These are phyloP conservation scores for Helogale parvula DNA, from an alignment of 2,113 vertebrate species.

Conservation along the genomic window DNA sequence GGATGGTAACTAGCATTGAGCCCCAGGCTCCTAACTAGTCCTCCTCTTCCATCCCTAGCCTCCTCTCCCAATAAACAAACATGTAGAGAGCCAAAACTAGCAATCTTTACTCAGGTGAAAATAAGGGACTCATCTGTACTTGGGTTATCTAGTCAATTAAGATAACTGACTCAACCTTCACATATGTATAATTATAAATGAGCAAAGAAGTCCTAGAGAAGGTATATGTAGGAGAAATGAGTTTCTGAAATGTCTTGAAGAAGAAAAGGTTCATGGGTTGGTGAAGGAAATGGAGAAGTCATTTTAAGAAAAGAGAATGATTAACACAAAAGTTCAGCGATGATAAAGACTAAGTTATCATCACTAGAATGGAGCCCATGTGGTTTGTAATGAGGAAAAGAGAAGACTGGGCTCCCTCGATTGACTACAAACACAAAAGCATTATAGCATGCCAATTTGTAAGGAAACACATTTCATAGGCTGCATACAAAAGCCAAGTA, in stretches of 20 bases:
- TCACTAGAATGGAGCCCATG: background rate
- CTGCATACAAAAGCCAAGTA: constrained; percentile 53
- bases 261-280: background rate
- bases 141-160: background rate
- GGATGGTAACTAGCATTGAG: background rate
- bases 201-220: background rate
- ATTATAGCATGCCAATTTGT: constrained; percentile 36
- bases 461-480: constrained; percentile 59
- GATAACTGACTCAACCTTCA: background rate
- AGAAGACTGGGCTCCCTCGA: constrained; percentile 33
- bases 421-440: constrained; percentile 44
- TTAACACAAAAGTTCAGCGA: background rate
- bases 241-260: constrained; percentile 36
- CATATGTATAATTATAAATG: background rate
- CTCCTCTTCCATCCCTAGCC: background rate
- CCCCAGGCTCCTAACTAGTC: background rate
- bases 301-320: constrained; percentile 38
- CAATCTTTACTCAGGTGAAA: background rate
- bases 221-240: background rate
- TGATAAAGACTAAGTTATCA: constrained; percentile 7
- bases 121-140: background rate
- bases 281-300: background rate
- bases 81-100: background rate
- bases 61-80: background rate
- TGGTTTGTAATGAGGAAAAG: constrained; percentile 53